Percentiles rank a stretch among this genome's conserved stretches.
These are phyloP conservation scores for Alentia gelatinosa DNA, from an alignment of 2,888 invertebrate species.

Conservation along the genomic window DNA sequence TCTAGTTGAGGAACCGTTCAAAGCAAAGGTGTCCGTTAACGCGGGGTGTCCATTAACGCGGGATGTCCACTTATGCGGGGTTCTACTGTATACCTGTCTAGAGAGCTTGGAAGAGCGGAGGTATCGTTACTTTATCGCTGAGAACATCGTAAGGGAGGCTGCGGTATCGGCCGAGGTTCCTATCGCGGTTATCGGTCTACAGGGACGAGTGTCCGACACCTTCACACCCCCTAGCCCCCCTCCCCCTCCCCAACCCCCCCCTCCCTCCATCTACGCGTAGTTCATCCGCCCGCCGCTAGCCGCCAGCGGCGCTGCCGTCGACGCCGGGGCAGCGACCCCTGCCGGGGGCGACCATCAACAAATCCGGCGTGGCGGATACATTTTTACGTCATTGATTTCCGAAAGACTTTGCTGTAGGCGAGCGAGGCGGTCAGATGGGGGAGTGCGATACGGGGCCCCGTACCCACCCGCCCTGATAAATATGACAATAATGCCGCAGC, in stretches of 20 bases:
- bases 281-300: neutral
- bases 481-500: slow-evolving; percentile 18
- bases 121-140: too few species aligned
- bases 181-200: too few species aligned
- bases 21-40: too few species aligned
- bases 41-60: too few species aligned
- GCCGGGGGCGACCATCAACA: slow-evolving; percentile 43
- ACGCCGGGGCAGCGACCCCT: neutral
- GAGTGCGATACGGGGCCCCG: neutral
- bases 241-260: neutral
- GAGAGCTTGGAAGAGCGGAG: too few species aligned
- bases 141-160: too few species aligned
- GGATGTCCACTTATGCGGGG: too few species aligned
- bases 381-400: slow-evolving; percentile 47
- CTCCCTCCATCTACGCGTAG: neutral
- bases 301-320: neutral
- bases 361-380: slow-evolving; percentile 21
- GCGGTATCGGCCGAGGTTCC: too few species aligned
- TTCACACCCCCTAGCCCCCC: neutral
- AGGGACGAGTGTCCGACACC: too few species aligned
- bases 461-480: neutral
- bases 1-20: too few species aligned
- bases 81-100: too few species aligned
- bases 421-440: neutral
- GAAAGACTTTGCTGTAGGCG: slow-evolving; percentile 18